Percentiles rank a stretch among this genome's conserved stretches.
phyloP scores from a whole-genome alignment of 1,140 invertebrate genomes.

The Drosophila pachea region DNA sequence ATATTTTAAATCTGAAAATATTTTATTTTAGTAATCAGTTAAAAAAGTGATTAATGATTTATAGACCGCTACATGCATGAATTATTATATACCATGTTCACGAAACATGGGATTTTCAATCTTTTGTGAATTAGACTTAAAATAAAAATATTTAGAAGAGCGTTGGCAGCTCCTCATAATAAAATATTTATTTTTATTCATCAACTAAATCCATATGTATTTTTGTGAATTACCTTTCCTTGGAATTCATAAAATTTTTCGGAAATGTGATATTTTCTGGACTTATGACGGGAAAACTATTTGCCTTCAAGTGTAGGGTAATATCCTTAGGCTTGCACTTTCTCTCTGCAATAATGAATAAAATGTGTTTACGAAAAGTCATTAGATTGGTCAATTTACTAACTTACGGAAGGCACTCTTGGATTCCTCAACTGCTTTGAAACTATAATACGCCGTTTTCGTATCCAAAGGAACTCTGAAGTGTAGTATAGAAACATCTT shows the following conservation, averaged over 20 bases:
- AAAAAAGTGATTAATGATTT: too few relatives aligned
- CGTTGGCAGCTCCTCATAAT: too few relatives aligned
- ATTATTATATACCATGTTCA: too few relatives aligned
- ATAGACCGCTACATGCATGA: too few relatives aligned
- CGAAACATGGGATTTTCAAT: too few relatives aligned
- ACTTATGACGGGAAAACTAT: slow-evolving; percentile 87
- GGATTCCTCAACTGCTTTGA: slow-evolving; percentile 75
- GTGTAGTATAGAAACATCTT: slow-evolving; percentile 78
- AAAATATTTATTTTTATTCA: too few relatives aligned
- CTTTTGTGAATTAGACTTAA: too few relatives aligned
- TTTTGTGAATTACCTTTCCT: slow-evolving; percentile 60
- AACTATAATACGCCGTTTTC: slow-evolving; percentile 65
- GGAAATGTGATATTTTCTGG: slow-evolving; percentile 87
- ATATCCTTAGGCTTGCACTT: slow-evolving; percentile 82
- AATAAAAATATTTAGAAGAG: too few relatives aligned
- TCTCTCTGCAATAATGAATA: slow-evolving; percentile 71
- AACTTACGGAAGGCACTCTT: slow-evolving; percentile 78
- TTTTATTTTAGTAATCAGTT: too few relatives aligned
- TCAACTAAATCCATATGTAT: background rate
- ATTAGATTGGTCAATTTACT: background rate
- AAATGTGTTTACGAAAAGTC: background rate
- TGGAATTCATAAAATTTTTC: slow-evolving; percentile 81
- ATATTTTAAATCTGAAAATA: slow-evolving; percentile 48
- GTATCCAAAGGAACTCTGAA: slow-evolving; percentile 69
- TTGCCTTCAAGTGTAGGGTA: slow-evolving; percentile 84